Evolutionary conservation across 2,113 vertebrate genomes (phyloP).

Genomic region (Thalassarche chlororhynchos): DNA sequence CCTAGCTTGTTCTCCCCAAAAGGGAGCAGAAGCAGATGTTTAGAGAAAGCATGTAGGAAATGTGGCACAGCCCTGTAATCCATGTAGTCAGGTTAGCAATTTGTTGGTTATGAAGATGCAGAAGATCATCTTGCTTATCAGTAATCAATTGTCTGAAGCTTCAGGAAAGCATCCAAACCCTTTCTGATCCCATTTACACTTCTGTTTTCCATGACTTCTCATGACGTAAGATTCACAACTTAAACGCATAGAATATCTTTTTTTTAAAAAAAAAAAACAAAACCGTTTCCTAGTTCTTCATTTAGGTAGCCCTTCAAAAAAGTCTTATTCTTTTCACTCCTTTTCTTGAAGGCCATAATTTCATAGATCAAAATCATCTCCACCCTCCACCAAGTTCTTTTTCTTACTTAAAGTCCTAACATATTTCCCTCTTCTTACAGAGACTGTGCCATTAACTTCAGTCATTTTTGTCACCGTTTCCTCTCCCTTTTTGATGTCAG

Average conservation of each 20-base stretch:
- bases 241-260: accelerated
- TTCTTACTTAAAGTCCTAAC: neutral
- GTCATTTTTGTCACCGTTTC: accelerated
- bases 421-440: neutral
- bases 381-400: neutral
- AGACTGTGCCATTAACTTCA: neutral
- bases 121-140: neutral
- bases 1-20: neutral
- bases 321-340: neutral
- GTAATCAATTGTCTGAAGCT: neutral
- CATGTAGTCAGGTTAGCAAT: neutral
- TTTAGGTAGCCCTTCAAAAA: neutral
- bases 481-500: accelerated
- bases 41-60: neutral
- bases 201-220: neutral
- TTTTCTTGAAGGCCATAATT: neutral
- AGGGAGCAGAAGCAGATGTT: neutral
- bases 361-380: neutral
- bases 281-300: neutral
- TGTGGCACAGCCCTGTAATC: neutral
- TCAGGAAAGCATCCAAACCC: neutral
- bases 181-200: neutral
- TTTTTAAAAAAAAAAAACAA: neutral
- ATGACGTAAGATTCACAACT: neutral
- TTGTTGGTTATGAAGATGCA: neutral